phyloP scores from a whole-genome alignment of 2,888 invertebrate genomes.

The Catonia carolina region DNA sequence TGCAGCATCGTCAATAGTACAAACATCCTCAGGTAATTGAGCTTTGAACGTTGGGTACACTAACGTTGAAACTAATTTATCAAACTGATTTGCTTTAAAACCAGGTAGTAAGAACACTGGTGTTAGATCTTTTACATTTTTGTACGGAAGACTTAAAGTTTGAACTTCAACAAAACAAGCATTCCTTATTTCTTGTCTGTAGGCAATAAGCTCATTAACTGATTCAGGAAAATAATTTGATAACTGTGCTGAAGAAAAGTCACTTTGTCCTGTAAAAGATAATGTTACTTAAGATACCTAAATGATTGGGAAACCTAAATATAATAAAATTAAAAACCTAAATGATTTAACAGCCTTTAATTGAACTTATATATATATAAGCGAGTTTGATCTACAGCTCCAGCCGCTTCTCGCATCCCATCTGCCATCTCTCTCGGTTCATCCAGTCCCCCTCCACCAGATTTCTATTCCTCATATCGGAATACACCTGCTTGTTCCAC shows the following conservation, averaged over 20 bases:
- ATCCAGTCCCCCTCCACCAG: too few relatives aligned
- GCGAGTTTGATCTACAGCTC: too few relatives aligned
- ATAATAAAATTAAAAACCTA: too few relatives aligned
- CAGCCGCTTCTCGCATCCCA: too few relatives aligned
- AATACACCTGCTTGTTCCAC: too few relatives aligned
- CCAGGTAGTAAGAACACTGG: constrained; percentile 29
- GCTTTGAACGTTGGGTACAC: constrained; percentile 28
- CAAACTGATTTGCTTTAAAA: constrained; percentile 23
- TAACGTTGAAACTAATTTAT: constrained; percentile 20
- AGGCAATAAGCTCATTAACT: not conserved
- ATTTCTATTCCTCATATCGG: too few relatives aligned
- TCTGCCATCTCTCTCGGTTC: too few relatives aligned
- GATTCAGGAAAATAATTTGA: not conserved
- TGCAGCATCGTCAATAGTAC: constrained; percentile 19
- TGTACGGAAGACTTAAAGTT: constrained; percentile 17
- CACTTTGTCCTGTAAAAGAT: not conserved
- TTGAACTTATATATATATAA: too few relatives aligned
- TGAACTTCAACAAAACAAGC: constrained; percentile 16
- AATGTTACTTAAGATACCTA: too few relatives aligned
- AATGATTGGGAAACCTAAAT: too few relatives aligned
- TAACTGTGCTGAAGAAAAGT: not conserved
- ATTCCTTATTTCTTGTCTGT: not conserved
- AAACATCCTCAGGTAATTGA: constrained; percentile 19
- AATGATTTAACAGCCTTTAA: too few relatives aligned
- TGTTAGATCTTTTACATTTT: constrained; percentile 16